phyloP scores from a whole-genome alignment of 2,113 vertebrate genomes.

The Etheostoma cragini region DNA sequence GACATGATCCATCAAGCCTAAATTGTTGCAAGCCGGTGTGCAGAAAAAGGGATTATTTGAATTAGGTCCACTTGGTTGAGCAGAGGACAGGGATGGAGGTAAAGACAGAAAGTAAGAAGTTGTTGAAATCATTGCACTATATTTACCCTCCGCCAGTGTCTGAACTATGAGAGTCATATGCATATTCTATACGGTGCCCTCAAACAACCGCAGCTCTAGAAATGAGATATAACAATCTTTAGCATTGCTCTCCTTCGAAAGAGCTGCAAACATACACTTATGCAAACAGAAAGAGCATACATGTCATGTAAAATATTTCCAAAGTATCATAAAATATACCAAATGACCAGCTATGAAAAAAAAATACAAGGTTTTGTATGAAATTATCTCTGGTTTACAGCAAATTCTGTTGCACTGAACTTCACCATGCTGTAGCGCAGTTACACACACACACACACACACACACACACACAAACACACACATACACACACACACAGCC shows the following conservation, averaged over 20 bases:
- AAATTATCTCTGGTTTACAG: conserved; percentile 41
- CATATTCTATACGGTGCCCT: not conserved
- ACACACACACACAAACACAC: conserved; percentile 40
- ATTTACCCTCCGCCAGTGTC: not conserved
- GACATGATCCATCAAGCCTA: conserved; percentile 21
- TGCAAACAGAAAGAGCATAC: conserved; percentile 9
- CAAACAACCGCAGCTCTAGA: not conserved
- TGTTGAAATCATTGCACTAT: not conserved
- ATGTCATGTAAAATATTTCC: conserved; percentile 7
- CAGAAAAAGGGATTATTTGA: conserved; percentile 22
- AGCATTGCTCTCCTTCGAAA: not conserved
- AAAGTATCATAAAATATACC: not conserved
- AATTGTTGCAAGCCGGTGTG: not conserved
- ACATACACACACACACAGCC: conserved; percentile 38
- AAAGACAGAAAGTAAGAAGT: not conserved
- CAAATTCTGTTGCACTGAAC: conserved; percentile 27
- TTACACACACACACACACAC: conserved; percentile 11
- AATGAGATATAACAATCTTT: not conserved
- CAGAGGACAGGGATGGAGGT: conserved; percentile 9
- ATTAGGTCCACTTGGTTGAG: conserved; percentile 25
- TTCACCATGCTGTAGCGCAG: conserved; percentile 7
- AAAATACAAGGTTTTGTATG: conserved; percentile 22
- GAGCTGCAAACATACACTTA: not conserved
- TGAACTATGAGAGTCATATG: not conserved
- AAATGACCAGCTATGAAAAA: conserved; percentile 19